Conservation (phyloP, 1,140 invertebrate genomes). For the Pseudobourletiella spinata region DNA sequence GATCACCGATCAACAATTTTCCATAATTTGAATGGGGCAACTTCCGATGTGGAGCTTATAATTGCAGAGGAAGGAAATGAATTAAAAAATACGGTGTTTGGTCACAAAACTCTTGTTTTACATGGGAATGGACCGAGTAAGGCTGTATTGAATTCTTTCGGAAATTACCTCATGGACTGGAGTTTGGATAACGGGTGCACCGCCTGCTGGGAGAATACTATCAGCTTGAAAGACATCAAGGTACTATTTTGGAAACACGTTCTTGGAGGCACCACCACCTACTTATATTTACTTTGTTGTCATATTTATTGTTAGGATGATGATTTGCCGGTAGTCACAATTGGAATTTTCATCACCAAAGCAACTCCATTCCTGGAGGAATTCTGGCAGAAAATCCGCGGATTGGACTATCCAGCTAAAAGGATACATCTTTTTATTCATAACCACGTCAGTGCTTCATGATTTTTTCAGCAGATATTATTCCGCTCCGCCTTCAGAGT, state of each 20-base stretch:
- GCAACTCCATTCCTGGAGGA: constrained; percentile 88
- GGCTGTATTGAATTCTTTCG: constrained; percentile 60
- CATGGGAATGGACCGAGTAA: constrained; percentile 94
- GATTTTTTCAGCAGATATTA: background rate
- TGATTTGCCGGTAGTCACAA: constrained; percentile 57
- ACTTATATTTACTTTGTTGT: no score
- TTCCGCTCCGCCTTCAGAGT: background rate
- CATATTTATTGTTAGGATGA: constrained; percentile 40
- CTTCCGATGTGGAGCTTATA: constrained; percentile 51
- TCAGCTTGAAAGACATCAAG: constrained; percentile 41
- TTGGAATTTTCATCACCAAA: constrained; percentile 74
- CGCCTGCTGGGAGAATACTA: constrained; percentile 56
- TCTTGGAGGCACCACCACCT: no score
- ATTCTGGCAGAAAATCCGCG: constrained; percentile 63
- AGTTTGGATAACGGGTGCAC: constrained; percentile 66
- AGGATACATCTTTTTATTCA: constrained; percentile 78
- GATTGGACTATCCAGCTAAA: constrained; percentile 75
- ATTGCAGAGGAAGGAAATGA: background rate
- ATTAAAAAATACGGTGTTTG: constrained; percentile 59
- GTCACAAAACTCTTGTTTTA: constrained; percentile 70
- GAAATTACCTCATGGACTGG: constrained; percentile 87
- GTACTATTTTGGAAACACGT: no score
- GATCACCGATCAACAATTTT: constrained; percentile 86
- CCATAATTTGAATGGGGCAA: constrained; percentile 86
- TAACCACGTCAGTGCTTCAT: constrained; percentile 53